phyloP scores from a whole-genome alignment of 2,797 vertebrate genomes.

The Melanotaenia trifasciata region DNA sequence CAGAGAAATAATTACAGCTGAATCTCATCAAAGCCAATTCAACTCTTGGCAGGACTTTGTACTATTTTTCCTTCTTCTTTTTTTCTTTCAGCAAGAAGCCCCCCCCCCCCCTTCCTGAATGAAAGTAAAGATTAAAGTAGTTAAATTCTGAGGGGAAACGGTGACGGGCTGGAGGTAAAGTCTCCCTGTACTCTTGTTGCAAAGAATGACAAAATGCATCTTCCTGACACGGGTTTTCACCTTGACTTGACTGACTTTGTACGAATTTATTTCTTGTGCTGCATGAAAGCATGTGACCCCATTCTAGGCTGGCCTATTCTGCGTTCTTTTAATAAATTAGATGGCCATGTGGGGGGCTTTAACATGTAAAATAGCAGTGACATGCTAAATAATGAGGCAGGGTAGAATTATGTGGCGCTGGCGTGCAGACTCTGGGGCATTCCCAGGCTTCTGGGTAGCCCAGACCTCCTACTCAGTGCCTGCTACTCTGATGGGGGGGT shows the following conservation, averaged over 20 bases:
- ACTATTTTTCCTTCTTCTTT: slow-evolving; percentile 45
- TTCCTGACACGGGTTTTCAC: slow-evolving; percentile 84
- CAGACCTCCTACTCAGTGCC: slow-evolving; percentile 65
- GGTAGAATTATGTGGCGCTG: slow-evolving; percentile 80
- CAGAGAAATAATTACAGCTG: slow-evolving; percentile 86
- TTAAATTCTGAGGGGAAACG: slow-evolving; percentile 60
- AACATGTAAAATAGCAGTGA: slow-evolving; percentile 90
- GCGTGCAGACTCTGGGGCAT: slow-evolving; percentile 82
- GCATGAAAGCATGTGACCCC: slow-evolving; percentile 83
- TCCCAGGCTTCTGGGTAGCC: slow-evolving; percentile 71
- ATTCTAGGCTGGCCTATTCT: slow-evolving; percentile 81
- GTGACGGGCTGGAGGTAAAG: slow-evolving; percentile 30
- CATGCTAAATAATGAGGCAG: slow-evolving; percentile 90
- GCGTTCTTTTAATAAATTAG: slow-evolving; percentile 88
- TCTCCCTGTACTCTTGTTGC: slow-evolving; percentile 58
- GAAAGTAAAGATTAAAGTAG: slow-evolving; percentile 73
- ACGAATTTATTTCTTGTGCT: slow-evolving; percentile 80
- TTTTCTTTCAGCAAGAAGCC: slow-evolving; percentile 61
- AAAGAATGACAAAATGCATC: slow-evolving; percentile 72
- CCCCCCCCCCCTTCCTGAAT: slow-evolving; percentile 60
- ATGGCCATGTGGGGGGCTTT: slow-evolving; percentile 82
- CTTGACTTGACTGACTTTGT: slow-evolving; percentile 87
- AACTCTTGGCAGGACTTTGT: slow-evolving; percentile 81
- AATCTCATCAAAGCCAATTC: slow-evolving; percentile 87
- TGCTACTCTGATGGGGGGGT: slow-evolving; percentile 42